Evolutionary conservation across 2,113 vertebrate species (phyloP).

Genomic region (Damaliscus lunatus): DNA sequence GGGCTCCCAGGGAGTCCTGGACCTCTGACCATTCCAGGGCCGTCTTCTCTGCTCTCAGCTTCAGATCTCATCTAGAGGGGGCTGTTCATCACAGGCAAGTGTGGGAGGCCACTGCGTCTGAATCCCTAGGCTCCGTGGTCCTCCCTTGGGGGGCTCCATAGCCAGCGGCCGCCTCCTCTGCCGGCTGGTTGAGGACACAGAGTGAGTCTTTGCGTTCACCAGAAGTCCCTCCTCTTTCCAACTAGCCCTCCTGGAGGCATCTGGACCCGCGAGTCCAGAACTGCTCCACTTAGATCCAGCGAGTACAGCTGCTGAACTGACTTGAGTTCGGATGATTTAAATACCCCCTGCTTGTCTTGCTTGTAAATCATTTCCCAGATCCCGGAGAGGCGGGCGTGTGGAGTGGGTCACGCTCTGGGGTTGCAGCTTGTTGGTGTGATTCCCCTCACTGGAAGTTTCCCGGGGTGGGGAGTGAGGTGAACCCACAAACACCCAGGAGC

Average conservation of each 20-base stretch:
- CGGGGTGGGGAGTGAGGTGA: not conserved
- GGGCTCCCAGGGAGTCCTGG: not conserved
- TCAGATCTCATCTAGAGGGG: not conserved
- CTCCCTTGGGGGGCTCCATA: not conserved
- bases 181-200: not conserved
- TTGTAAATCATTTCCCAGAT: not conserved
- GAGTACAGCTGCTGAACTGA: not conserved
- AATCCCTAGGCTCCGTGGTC: not conserved
- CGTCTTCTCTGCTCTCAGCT: not conserved
- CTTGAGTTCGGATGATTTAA: not conserved
- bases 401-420: not conserved
- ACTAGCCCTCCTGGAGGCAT: not conserved
- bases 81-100: not conserved
- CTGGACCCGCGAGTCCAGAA: not conserved
- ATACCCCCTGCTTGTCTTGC: not conserved
- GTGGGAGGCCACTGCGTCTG: not conserved
- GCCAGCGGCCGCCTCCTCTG: rapidly evolving
- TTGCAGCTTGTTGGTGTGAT: not conserved
- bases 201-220: not conserved
- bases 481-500: not conserved
- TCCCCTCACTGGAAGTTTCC: not conserved
- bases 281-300: not conserved
- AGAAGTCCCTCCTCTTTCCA: not conserved
- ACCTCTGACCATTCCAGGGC: not conserved
- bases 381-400: not conserved